phyloP scores from a whole-genome alignment of 2,113 vertebrate species.

The Nothoprocta pentlandii region DNA sequence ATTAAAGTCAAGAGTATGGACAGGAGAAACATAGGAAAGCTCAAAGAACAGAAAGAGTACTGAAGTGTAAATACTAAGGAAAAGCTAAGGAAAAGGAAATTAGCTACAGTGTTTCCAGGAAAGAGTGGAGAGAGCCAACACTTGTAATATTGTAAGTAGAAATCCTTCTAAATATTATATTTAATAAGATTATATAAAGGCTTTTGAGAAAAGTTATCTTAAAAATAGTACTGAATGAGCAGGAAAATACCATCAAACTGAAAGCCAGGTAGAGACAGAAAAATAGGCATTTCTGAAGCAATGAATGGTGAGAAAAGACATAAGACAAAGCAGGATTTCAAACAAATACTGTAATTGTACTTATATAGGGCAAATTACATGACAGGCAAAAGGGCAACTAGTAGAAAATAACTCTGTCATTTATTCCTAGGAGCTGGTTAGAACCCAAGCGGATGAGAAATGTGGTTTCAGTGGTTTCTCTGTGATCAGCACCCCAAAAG shows the following conservation, averaged over 20 bases:
- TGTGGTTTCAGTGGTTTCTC: conserved; percentile 63
- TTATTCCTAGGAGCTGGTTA: conserved; percentile 54
- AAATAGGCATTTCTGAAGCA: not conserved
- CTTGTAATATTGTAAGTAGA: not conserved
- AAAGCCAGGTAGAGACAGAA: not conserved
- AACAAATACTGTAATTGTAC: conserved; percentile 26
- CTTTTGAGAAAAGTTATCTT: not conserved
- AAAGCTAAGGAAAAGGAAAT: not conserved
- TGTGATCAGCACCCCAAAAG: conserved; percentile 56
- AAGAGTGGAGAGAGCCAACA: not conserved
- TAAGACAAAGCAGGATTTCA: not conserved
- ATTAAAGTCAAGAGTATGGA: not conserved
- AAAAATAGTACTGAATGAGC: not conserved
- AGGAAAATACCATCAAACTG: not conserved
- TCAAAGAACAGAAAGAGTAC: not conserved
- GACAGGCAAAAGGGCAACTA: conserved; percentile 47
- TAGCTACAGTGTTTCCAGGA: not conserved
- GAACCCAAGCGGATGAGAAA: conserved; percentile 45
- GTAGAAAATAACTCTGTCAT: conserved; percentile 68
- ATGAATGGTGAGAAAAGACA: conserved; percentile 24
- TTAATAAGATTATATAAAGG: not conserved
- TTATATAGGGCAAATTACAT: conserved; percentile 56
- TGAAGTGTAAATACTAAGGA: not conserved
- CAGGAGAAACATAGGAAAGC: not conserved
- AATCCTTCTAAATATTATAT: not conserved